A percentile compares a stretch with the other conserved stretches of the same genome.
phyloP scores from a whole-genome alignment of 2,113 vertebrate species.

The Telmatochromis brichardi region DNA sequence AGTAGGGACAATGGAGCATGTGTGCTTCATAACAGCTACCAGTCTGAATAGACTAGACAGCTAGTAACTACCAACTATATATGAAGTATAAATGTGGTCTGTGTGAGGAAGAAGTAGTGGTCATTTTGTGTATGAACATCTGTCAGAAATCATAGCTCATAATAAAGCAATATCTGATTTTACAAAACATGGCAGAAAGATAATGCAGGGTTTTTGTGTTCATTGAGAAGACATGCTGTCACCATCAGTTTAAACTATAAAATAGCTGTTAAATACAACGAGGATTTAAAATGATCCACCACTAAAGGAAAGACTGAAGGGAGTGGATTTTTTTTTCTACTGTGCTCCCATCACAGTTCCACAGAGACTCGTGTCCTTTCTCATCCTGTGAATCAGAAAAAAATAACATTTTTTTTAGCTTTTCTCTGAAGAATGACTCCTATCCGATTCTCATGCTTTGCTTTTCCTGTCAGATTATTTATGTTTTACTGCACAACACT shows the following conservation, averaged over 20 bases:
- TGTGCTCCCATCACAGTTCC: not conserved
- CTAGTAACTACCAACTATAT: not conserved
- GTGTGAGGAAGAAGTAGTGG: not conserved
- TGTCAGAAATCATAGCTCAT: not conserved
- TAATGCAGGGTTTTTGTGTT: not conserved
- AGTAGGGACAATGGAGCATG: not conserved
- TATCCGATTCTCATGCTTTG: not conserved
- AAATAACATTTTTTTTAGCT: not conserved
- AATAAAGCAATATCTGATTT: not conserved
- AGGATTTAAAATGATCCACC: not conserved
- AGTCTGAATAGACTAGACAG: not conserved
- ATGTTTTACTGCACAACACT: not conserved
- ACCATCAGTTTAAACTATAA: not conserved
- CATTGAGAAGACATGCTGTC: not conserved
- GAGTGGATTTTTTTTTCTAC: not conserved
- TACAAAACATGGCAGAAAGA: not conserved
- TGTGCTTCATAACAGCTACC: not conserved
- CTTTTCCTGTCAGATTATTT: not conserved
- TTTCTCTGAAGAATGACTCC: not conserved
- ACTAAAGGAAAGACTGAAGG: not conserved
- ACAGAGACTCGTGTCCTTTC: not conserved
- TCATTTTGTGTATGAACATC: not conserved
- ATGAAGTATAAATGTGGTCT: not conserved
- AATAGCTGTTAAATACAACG: not conserved
- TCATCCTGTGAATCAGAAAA: not conserved